These are phyloP conservation scores for Neogale vison DNA, from an alignment of 2,113 vertebrate species.

Conservation along the genomic window DNA sequence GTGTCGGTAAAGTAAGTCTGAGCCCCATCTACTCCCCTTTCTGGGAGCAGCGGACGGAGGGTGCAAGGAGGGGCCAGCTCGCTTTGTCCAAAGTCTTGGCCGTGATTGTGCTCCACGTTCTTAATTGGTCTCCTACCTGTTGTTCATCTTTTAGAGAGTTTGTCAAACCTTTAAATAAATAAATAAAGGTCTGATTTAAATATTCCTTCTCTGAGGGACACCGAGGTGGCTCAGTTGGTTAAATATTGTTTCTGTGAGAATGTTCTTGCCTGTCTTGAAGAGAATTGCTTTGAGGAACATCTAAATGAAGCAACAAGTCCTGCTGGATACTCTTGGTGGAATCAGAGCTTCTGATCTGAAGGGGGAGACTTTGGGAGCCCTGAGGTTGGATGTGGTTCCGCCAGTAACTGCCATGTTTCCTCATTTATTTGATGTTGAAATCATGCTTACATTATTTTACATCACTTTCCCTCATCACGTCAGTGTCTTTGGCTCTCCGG, in stretches of 20 bases:
- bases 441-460: neutral
- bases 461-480: neutral
- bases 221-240: neutral
- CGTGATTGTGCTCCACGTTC: neutral
- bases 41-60: neutral
- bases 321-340: neutral
- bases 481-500: neutral
- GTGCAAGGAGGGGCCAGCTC: neutral
- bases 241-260: neutral
- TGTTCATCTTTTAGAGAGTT: neutral
- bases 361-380: neutral
- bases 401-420: neutral
- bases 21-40: neutral
- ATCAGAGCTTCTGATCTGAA: neutral
- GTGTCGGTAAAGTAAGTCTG: neutral
- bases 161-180: neutral
- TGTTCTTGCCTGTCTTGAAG: neutral
- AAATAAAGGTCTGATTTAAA: neutral
- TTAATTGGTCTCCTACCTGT: neutral
- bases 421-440: conserved; percentile 37
- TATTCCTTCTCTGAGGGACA: neutral
- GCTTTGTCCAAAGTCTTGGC: neutral
- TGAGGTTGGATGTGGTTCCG: neutral
- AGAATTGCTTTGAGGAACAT: neutral
- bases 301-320: neutral